Base-by-base conservation (phyloP, 2,888 invertebrate genomes). In the Drosophila antonietae region DNA sequence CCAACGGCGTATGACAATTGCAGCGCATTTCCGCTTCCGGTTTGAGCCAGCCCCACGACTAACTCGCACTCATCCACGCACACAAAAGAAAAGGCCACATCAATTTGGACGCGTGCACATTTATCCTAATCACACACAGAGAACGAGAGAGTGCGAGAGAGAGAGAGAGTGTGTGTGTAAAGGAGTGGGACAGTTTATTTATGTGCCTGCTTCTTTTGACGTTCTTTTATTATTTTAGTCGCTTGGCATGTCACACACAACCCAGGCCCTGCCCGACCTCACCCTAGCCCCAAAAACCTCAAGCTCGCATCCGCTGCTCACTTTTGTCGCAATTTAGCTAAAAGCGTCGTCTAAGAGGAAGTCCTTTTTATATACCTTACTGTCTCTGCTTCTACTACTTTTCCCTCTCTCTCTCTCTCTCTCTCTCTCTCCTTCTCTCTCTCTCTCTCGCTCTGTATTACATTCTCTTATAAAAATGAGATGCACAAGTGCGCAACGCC, bases 291-390 rank as follows among this genome's bases (percentile, higher is more conserved):
- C 33, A 44, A 23, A 15, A n/a, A 31, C 41, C 55, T 31, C 41
- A 28, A 31, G 8, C 66, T 57, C 68, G 47, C 71, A 72, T 67
- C 78, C 71, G 86, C 59, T 81, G 80, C 78, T 79, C 86, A 85
- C 83, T 84, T 84, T 87, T 88, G 87, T 87, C 85, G 85, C 89
- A 88, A 86, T 86, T 86, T 86, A 83, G 89, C 89, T 86, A 86
- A 86, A 88, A 86, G 85, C 85, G 84, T 86, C 82, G 74, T 78
- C 84, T 84, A 83, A 84, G 75, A 88, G 89, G 87, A 86, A 88
- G 85, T 83, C 87, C 80, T 83, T 85, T 88, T 84, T 87, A 88
- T 86, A 76, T 72, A 78, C 66, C 80, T 72, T 65, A 58, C 77
- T 60, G 28, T 51, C 56, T 53, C 33, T 39, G 52, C 47, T n/a